Conservation (phyloP, 2,797 vertebrate species). For the Eulemur coronatus region DNA sequence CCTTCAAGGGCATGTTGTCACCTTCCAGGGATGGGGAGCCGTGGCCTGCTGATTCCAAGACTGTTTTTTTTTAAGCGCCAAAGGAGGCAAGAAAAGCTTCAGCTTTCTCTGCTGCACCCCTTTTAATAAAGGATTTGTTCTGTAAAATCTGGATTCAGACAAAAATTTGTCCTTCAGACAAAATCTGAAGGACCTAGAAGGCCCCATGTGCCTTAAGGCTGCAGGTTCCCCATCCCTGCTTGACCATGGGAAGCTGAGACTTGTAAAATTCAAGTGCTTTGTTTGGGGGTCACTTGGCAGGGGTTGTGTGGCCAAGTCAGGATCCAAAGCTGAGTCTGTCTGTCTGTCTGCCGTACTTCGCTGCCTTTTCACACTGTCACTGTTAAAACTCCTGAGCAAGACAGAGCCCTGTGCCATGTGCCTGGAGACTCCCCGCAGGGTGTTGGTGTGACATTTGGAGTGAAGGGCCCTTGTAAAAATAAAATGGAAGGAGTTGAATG, state of each 20-base stretch:
- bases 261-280: background rate
- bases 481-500: background rate
- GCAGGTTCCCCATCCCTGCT: no score
- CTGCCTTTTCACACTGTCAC: background rate
- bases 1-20: background rate
- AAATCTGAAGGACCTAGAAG: no score
- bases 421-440: background rate
- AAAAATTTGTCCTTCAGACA: no score
- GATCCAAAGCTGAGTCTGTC: background rate
- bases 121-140: no score
- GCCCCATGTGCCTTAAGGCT: no score
- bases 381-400: background rate
- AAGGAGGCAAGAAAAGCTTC: no score
- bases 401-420: background rate
- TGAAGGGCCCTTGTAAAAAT: background rate
- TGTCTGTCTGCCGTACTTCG: background rate
- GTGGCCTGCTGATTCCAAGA: no score
- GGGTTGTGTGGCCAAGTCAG: background rate
- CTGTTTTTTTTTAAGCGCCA: no score
- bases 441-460: background rate
- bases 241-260: background rate
- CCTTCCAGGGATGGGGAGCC: accelerated
- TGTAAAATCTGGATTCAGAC: no score
- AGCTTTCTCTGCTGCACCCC: no score
- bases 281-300: background rate